Percentiles rank a stretch among this genome's conserved stretches.
Conservation (phyloP, 2,888 invertebrate species). For the Tipula vernalis region DNA sequence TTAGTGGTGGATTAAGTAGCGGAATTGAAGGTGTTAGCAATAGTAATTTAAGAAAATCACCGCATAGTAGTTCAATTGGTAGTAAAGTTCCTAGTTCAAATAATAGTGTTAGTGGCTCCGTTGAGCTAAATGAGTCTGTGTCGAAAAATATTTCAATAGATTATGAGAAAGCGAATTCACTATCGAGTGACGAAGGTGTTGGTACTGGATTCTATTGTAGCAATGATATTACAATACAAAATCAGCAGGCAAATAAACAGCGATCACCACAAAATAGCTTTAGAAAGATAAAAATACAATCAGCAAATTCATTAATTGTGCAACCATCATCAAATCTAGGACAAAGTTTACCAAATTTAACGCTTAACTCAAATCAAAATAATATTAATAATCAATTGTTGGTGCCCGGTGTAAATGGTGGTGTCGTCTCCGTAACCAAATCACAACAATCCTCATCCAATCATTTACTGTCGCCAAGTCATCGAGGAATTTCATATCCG, state of each 20-base stretch:
- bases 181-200: conserved; percentile 49
- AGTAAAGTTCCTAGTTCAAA: conserved; percentile 56
- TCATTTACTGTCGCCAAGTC: conserved; percentile 42
- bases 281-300: conserved; percentile 37
- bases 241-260: conserved; percentile 17
- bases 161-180: conserved; percentile 49
- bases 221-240: conserved; percentile 18
- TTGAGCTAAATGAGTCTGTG: conserved; percentile 47
- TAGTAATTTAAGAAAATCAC: conserved; percentile 29
- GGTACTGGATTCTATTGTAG: conserved; percentile 22
- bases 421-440: conserved; percentile 34
- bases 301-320: conserved; percentile 62
- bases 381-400: conserved; percentile 39
- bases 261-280: conserved; percentile 32
- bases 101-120: conserved; percentile 60
- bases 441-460: conserved; percentile 22
- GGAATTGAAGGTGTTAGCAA: conserved; percentile 16
- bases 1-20: conserved; percentile 18
- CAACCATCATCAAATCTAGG: conserved; percentile 57
- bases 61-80: conserved; percentile 33
- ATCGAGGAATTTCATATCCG: conserved; percentile 68
- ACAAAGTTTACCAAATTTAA: conserved; percentile 70
- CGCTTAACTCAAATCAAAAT: conserved; percentile 27
- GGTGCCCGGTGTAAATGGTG: conserved; percentile 39
- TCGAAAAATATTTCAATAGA: conserved; percentile 48